Percentiles rank a stretch among this genome's conserved stretches.
phyloP scores from a whole-genome alignment of 2,113 vertebrate species.

The Megaceryle torquata region DNA sequence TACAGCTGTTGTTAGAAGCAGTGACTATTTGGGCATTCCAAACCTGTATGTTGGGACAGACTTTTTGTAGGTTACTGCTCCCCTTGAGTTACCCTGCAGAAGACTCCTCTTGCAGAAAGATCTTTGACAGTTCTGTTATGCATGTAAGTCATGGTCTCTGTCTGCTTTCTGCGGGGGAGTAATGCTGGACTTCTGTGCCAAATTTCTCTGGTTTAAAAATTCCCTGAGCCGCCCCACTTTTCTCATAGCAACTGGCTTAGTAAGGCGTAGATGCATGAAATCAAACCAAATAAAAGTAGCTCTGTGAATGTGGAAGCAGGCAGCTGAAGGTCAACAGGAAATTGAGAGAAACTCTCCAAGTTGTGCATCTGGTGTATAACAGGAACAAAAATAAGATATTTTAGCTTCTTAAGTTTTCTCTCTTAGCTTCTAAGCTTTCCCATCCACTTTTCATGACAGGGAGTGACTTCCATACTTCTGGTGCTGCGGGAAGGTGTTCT shows the following conservation, averaged over 20 bases:
- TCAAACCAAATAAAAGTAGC: conserved; percentile 39
- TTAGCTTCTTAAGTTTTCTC: not conserved
- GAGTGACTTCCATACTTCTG: conserved; percentile 94
- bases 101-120: not conserved
- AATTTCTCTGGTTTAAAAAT: conserved; percentile 50
- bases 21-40: not conserved
- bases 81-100: not conserved
- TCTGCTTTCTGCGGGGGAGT: conserved; percentile 28
- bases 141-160: not conserved
- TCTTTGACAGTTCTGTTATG: not conserved
- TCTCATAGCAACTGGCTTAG: conserved; percentile 54
- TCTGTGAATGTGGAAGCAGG: conserved; percentile 23
- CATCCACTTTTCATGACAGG: conserved; percentile 70
- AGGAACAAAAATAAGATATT: not conserved
- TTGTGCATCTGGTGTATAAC: conserved; percentile 1
- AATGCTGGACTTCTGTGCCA: conserved; percentile 31
- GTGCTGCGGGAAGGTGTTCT: conserved; percentile 94
- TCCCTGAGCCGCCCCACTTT: conserved; percentile 15
- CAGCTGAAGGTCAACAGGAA: conserved; percentile 47
- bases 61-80: not conserved
- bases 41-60: not conserved
- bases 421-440: conserved; percentile 17
- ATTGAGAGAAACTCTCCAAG: not conserved
- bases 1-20: not conserved
- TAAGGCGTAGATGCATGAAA: conserved; percentile 33